A percentile compares a stretch with the other conserved stretches of the same genome.
Evolutionary conservation across 2,113 vertebrate genomes (phyloP).

Genomic region (Cryptotis parvus): DNA sequence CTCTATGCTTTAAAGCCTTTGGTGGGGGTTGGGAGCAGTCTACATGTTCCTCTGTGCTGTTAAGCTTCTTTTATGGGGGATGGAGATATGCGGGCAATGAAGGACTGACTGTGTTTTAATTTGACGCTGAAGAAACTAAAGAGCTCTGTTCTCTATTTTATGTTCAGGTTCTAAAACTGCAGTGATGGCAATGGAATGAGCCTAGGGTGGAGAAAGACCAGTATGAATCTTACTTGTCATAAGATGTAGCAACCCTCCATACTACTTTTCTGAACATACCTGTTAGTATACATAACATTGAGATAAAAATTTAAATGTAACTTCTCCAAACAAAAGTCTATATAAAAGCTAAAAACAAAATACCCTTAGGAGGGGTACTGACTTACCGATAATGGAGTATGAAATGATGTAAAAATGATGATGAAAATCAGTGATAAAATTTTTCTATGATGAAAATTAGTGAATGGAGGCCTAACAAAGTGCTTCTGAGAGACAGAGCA

Average conservation of each 20-base stretch:
- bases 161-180: background rate
- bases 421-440: background rate
- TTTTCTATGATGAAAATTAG: background rate
- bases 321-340: slow-evolving; percentile 10
- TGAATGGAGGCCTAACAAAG: background rate
- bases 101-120: background rate
- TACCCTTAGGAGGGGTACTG: background rate
- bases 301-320: slow-evolving; percentile 7
- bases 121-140: background rate
- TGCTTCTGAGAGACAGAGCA: background rate
- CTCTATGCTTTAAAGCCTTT: background rate
- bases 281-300: background rate
- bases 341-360: background rate
- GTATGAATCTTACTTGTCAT: background rate
- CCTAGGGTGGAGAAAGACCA: background rate
- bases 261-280: background rate
- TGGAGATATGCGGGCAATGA: no score
- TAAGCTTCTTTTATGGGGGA: background rate
- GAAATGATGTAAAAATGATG: background rate
- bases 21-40: background rate
- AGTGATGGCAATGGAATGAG: background rate
- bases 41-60: background rate
- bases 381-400: background rate
- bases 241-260: background rate
- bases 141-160: background rate